phyloP scores from a whole-genome alignment of 2,888 invertebrate species.

The Parelbella ahira region DNA sequence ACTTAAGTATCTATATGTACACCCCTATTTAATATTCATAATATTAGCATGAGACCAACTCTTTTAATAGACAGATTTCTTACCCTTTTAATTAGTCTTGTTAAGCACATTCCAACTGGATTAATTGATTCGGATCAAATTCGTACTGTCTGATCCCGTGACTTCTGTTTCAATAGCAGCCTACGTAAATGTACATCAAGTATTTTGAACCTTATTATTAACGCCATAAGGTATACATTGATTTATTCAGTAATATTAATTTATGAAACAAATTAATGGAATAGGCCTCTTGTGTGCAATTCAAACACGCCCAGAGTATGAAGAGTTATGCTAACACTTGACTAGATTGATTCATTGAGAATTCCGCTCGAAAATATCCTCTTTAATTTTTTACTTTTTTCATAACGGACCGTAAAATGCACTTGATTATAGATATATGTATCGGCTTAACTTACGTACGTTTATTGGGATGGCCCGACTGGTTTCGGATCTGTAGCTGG shows the following conservation, averaged over 20 bases:
- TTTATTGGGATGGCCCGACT: no score
- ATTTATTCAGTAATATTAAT: slow-evolving; percentile 7
- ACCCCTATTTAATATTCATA: no score
- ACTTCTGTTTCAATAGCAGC: slow-evolving; percentile 18
- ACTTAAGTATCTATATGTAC: no score
- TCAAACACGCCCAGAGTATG: slow-evolving; percentile 17
- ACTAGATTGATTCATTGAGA: slow-evolving; percentile 21
- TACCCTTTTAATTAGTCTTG: slow-evolving; percentile 13
- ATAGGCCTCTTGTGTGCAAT: slow-evolving; percentile 24
- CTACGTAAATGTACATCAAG: background rate
- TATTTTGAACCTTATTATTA: slow-evolving; percentile 4
- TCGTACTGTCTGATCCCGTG: slow-evolving; percentile 13
- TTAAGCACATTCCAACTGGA: slow-evolving; percentile 11
- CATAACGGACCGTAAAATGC: no score
- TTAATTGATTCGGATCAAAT: slow-evolving; percentile 19
- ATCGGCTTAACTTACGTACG: no score
- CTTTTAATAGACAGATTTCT: no score
- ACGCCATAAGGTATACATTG: slow-evolving; percentile 2
- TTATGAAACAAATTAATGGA: slow-evolving; percentile 19
- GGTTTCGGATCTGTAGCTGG: no score
- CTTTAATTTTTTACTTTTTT: no score
- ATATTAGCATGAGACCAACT: no score
- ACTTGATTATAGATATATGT: no score
- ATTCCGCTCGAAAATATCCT: slow-evolving; percentile 1
- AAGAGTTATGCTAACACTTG: slow-evolving; percentile 21